A percentile compares a stretch with the other conserved stretches of the same genome.
phyloP scores from a whole-genome alignment of 1,140 invertebrate genomes.

The Brachionus manjavacas region DNA sequence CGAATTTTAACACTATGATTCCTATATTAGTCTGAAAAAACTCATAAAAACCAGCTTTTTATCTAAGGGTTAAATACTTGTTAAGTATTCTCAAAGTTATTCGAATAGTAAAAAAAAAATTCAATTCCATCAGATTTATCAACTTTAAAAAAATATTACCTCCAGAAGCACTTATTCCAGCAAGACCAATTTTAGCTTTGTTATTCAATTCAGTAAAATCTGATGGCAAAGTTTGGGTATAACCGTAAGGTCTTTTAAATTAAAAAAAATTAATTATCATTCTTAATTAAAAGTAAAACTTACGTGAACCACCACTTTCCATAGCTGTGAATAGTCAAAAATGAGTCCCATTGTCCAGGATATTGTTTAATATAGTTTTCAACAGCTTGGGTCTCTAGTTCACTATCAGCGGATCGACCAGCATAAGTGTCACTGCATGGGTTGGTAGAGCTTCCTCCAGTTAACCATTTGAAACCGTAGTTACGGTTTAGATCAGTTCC shows the following conservation, averaged over 20 bases:
- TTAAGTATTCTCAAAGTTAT: background rate
- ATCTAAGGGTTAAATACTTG: too few species aligned
- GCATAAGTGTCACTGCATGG: constrained; percentile 42
- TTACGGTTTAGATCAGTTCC: constrained; percentile 42
- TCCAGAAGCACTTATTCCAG: background rate
- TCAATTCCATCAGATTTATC: too few species aligned
- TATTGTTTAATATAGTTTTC: constrained; percentile 10
- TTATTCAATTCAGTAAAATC: constrained; percentile 36
- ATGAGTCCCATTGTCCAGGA: background rate
- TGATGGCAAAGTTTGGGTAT: background rate
- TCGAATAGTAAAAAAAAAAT: background rate
- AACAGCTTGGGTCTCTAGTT: constrained; percentile 34
- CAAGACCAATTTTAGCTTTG: constrained; percentile 6
- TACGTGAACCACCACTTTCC: constrained; percentile 41
- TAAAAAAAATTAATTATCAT: background rate
- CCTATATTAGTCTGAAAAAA: too few species aligned
- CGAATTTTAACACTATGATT: too few species aligned
- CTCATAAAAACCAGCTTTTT: too few species aligned
- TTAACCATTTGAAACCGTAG: constrained; percentile 12
- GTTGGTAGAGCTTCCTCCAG: constrained; percentile 26
- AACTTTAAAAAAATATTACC: background rate
- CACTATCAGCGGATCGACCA: constrained; percentile 30
- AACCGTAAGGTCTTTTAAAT: constrained; percentile 16
- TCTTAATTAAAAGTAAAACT: background rate
- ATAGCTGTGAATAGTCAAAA: constrained; percentile 37